These are phyloP conservation scores for Batillaria attramentaria DNA, from an alignment of 1,140 invertebrate genomes.

Conservation along the genomic window DNA sequence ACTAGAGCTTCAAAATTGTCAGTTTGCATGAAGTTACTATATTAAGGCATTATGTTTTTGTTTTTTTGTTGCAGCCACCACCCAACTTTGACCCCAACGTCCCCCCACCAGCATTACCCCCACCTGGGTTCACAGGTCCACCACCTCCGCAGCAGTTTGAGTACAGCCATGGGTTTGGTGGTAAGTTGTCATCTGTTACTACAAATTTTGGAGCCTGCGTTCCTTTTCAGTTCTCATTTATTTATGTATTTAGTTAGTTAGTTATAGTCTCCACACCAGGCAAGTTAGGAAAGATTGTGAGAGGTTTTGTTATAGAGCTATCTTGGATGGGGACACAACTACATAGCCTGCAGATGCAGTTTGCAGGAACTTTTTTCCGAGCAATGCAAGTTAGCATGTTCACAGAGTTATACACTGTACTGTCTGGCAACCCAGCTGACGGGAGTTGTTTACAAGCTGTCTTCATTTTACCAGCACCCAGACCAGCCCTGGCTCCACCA, in stretches of 20 bases:
- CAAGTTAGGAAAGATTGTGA: no score
- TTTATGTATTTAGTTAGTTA: no score
- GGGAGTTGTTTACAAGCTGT: no score
- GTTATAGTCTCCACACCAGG: no score
- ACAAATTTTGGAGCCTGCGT: no score
- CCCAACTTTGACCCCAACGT: constrained; percentile 27
- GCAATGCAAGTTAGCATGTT: no score
- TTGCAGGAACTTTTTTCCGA: no score
- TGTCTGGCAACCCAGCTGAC: neutral
- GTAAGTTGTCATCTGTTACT: no score
- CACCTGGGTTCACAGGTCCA: constrained; percentile 36
- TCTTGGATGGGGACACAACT: no score
- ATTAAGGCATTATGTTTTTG: neutral
- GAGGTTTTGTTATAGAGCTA: no score
- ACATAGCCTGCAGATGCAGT: no score
- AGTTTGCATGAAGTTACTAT: neutral
- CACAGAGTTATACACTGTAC: neutral
- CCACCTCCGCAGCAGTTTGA: constrained; percentile 63
- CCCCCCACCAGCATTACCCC: constrained; percentile 39
- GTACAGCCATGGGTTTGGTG: constrained; percentile 52
- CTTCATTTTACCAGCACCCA: constrained; percentile 28
- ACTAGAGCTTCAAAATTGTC: neutral
- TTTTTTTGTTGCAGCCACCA: constrained; percentile 32
- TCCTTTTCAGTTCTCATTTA: no score
- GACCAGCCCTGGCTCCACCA: constrained; percentile 45